Evolutionary conservation across 2,113 vertebrate genomes (phyloP).

Genomic region (Steatornis caripensis): DNA sequence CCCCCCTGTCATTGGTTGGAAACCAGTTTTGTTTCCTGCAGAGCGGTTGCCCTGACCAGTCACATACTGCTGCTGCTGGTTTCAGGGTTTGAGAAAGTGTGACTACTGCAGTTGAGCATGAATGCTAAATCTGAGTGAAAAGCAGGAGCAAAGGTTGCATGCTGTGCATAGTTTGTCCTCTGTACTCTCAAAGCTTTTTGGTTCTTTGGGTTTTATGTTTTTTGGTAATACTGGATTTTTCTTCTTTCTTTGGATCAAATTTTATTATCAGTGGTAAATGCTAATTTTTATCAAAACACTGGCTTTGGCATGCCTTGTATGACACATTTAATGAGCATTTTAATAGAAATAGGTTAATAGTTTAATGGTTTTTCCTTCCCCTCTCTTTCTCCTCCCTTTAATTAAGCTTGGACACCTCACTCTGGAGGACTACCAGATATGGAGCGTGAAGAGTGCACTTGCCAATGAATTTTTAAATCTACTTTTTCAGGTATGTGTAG

Average conservation of each 20-base stretch:
- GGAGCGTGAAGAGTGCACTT: conserved; percentile 96
- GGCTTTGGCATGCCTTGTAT: neutral
- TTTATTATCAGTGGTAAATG: neutral
- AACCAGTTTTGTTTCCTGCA: neutral
- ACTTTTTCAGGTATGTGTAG: conserved; percentile 89
- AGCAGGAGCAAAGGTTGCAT: neutral
- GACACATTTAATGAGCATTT: neutral
- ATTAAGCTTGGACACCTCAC: conserved; percentile 88
- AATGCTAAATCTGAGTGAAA: neutral
- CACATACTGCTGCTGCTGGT: neutral
- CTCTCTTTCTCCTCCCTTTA: neutral
- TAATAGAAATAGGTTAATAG: neutral
- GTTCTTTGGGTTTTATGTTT: neutral
- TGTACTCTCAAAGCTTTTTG: neutral
- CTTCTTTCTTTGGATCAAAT: neutral
- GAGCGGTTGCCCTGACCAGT: neutral
- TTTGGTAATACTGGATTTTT: neutral
- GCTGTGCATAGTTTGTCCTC: neutral
- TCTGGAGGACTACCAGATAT: conserved; percentile 98
- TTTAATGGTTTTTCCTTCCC: neutral
- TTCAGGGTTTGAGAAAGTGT: neutral
- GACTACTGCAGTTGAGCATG: neutral
- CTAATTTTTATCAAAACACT: neutral
- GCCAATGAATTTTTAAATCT: conserved; percentile 98
- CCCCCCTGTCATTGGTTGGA: too few species aligned